Percentiles rank a stretch among this genome's conserved stretches.
Conservation (phyloP, 2,797 vertebrate genomes). For the Myotis planiceps region DNA sequence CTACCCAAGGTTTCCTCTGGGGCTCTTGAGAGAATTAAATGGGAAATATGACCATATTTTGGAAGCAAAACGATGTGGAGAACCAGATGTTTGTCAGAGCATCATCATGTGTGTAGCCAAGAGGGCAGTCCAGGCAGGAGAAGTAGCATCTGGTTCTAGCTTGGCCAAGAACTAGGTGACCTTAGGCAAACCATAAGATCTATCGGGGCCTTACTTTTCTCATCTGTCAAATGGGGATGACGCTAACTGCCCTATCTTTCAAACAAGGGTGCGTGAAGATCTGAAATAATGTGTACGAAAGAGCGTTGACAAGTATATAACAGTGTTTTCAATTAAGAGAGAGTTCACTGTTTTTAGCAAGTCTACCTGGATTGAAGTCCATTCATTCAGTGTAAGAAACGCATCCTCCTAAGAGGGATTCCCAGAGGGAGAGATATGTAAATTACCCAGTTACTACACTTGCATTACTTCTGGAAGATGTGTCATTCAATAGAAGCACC, state of each 20-base stretch:
- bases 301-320: neutral
- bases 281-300: neutral
- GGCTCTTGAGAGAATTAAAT: conserved; percentile 12
- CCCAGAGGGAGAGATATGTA: conserved; percentile 18
- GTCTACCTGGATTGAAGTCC: neutral
- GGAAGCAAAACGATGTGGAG: conserved; percentile 3
- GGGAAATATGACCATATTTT: conserved; percentile 26
- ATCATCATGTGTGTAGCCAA: neutral
- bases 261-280: neutral
- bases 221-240: conserved; percentile 15
- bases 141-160: neutral
- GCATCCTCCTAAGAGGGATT: neutral
- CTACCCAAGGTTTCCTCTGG: neutral
- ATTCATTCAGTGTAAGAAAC: conserved; percentile 16
- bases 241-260: conserved; percentile 1
- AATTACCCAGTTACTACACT: neutral
- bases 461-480: conserved; percentile 6
- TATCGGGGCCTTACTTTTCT: neutral
- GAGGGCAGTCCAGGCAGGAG: neutral
- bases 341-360: neutral
- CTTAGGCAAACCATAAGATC: neutral
- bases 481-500: neutral
- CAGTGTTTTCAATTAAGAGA: neutral
- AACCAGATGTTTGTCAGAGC: conserved; percentile 31
- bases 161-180: neutral